Base-by-base conservation (phyloP, 2,888 invertebrate genomes). In the Zygaena filipendulae region DNA sequence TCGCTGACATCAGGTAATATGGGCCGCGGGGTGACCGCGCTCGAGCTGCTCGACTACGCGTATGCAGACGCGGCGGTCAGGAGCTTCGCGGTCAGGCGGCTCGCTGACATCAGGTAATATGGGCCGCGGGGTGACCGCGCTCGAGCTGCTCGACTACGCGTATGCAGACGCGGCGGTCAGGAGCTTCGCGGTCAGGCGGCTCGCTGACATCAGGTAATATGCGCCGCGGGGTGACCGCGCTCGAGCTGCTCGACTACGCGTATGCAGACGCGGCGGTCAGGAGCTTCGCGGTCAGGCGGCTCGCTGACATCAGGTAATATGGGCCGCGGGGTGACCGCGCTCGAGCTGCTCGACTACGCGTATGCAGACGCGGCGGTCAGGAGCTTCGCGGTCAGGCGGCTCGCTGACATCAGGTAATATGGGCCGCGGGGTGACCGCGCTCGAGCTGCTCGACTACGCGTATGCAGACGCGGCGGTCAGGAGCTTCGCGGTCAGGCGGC, bases 41-140 rank as follows among this genome's bases (percentile, higher is more conserved):
- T 97, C 4, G 95, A 96, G 59, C 74, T 97, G 27, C 74, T 97
- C 13, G 96, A 97, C 75, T 96, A 94, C 54, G 94, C 95, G 13
- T 96, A 95, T 62, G 93, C 96, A 0, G 95, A 96, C 74, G 87
- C 87, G 37, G 85, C 87, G 24, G 95, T 97, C 0, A 71, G 96
- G 25, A 87, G 85, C 57, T 96, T 91, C 70, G 95, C 96, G 4
- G 93, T 96, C 25, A 83, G 84, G 32, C 92, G 92, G 52, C 75
- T 94, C 24, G 81, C 82, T 32, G 81, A 82, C 38, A 84, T 91
- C 38, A 84, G 83, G 87, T 86, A 40, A 49, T n/a, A n/a, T n/a
- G 39, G n/a, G n/a, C n/a, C 84, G 88, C 0, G 87, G 91, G 0
- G 93, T 93, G 59, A 84, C 87, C 34, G 92, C 95, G 0, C 74